Conservation (phyloP, 2,888 invertebrate genomes). For the Emmelina monodactyla region DNA sequence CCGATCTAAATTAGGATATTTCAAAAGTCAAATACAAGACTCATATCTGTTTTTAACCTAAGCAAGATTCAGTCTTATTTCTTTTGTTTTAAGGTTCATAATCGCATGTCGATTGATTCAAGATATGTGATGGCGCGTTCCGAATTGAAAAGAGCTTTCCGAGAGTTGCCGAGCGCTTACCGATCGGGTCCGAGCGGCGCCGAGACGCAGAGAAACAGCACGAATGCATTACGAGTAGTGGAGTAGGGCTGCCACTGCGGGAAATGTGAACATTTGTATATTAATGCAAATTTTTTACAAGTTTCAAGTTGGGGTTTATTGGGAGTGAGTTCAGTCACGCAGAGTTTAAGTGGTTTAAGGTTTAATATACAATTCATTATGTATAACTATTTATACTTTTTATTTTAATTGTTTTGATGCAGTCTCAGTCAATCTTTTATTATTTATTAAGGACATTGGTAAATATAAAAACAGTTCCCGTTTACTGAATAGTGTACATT, state of each 20-base stretch:
- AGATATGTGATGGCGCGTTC: conserved; percentile 51
- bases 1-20: conserved; percentile 53
- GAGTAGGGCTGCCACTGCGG: conserved; percentile 50
- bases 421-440: too few species aligned
- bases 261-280: too few species aligned
- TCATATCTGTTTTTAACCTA: conserved; percentile 24
- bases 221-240: conserved; percentile 60
- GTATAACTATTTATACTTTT: too few species aligned
- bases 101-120: conserved; percentile 21
- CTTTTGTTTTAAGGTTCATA: conserved; percentile 18
- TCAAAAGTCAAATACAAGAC: conserved; percentile 51
- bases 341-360: too few species aligned
- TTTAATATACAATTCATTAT: too few species aligned
- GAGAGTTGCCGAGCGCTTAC: conserved; percentile 53
- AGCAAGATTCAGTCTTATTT: conserved; percentile 16
- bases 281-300: too few species aligned
- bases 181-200: conserved; percentile 62
- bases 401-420: too few species aligned
- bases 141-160: conserved; percentile 58
- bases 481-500: too few species aligned
- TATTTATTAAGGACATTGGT: too few species aligned
- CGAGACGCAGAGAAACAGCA: conserved; percentile 55
- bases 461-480: too few species aligned
- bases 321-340: too few species aligned
- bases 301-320: too few species aligned